phyloP scores from a whole-genome alignment of 1,140 invertebrate species.

The Lordiphosa collinella region DNA sequence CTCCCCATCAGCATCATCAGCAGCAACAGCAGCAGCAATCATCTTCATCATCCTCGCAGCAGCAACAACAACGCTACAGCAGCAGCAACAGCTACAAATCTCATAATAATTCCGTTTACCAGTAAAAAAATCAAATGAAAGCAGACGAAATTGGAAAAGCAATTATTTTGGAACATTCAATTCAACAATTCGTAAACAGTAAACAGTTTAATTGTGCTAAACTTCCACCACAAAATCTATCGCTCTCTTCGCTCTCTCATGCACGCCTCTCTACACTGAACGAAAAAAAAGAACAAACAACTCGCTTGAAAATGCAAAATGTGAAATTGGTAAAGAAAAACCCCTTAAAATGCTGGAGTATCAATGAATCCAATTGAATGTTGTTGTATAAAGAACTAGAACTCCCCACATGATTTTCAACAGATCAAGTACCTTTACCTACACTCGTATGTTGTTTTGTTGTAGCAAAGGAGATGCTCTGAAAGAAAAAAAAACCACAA shows the following conservation, averaged over 20 bases:
- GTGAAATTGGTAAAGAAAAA: constrained; percentile 27
- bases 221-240: constrained; percentile 17
- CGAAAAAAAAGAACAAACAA: constrained; percentile 15
- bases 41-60: constrained; percentile 42
- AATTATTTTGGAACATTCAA: constrained; percentile 63
- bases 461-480: constrained; percentile 43
- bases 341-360: constrained; percentile 31
- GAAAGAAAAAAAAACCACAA: constrained; percentile 7
- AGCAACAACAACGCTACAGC: constrained; percentile 63
- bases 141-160: constrained; percentile 2
- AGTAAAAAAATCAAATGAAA: constrained; percentile 46
- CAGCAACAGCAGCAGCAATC: constrained; percentile 39
- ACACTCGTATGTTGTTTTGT: too few species aligned
- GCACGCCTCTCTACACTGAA: constrained; percentile 57
- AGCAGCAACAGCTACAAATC: constrained; percentile 67
- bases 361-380: constrained; percentile 32
- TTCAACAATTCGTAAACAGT: constrained; percentile 58
- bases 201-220: constrained; percentile 77
- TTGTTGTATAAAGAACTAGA: constrained; percentile 39
- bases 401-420: neutral
- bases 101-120: constrained; percentile 79
- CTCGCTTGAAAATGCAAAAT: constrained; percentile 26
- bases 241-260: constrained; percentile 21
- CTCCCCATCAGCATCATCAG: constrained; percentile 33
- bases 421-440: too few species aligned